Conservation (phyloP, 2,113 vertebrate species). For the Chroicocephalus ridibundus region DNA sequence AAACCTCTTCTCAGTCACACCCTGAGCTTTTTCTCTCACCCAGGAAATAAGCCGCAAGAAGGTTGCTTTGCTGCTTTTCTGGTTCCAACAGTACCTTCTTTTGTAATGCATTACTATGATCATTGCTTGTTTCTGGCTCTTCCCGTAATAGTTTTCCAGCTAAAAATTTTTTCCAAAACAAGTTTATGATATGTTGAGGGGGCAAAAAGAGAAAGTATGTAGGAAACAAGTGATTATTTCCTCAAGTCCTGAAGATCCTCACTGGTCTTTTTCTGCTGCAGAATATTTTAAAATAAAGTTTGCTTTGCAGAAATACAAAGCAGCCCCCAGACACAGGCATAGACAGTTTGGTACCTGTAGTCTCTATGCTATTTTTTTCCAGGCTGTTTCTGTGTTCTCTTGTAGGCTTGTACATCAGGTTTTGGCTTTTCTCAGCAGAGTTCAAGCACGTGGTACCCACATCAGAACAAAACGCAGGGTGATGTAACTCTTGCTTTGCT, state of each 20-base stretch:
- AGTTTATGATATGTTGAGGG: background rate
- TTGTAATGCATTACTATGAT: background rate
- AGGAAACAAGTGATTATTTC: background rate
- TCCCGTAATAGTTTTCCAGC: background rate
- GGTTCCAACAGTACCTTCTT: slow-evolving; percentile 11
- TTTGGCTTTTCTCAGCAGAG: background rate
- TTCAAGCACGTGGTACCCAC: background rate
- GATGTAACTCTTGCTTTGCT: background rate
- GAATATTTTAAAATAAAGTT: background rate
- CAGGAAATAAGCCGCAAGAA: background rate
- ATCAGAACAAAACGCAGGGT: background rate
- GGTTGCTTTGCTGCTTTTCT: slow-evolving; percentile 5
- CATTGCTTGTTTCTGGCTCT: background rate
- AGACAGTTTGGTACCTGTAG: background rate
- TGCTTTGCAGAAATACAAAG: background rate
- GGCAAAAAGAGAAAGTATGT: background rate
- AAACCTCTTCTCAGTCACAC: slow-evolving; percentile 34
- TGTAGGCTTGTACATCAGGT: background rate
- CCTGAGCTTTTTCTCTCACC: background rate
- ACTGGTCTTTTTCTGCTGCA: background rate
- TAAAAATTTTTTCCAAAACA: background rate
- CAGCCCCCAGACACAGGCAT: background rate
- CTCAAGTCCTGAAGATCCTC: background rate
- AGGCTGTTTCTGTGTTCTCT: background rate
- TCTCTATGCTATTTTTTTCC: background rate